Conservation (phyloP, 2,888 invertebrate genomes). For the Chamaedrilus cognettii region DNA sequence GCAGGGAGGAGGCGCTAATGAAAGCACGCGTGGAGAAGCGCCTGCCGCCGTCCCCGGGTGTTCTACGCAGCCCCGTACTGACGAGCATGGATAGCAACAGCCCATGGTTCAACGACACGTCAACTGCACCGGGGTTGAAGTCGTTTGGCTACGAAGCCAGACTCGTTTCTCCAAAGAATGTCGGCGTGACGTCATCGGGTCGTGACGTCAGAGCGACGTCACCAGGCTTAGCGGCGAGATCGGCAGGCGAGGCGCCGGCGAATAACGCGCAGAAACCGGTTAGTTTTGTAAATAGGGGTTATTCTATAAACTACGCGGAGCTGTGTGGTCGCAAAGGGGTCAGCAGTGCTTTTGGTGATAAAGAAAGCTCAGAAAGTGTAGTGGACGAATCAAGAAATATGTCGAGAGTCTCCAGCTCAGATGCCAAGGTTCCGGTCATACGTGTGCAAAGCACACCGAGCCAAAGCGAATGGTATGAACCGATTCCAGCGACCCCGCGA, state of each 20-base stretch:
- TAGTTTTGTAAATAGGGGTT: too few species aligned
- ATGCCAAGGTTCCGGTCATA: too few species aligned
- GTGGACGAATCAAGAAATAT: not conserved
- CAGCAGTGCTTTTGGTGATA: too few species aligned
- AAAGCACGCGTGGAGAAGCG: not conserved
- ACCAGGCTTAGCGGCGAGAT: too few species aligned
- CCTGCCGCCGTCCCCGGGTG: too few species aligned
- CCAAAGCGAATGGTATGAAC: constrained; percentile 9
- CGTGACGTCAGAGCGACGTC: too few species aligned
- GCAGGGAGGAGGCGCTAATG: not conserved
- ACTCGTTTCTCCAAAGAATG: too few species aligned
- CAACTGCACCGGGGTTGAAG: not conserved
- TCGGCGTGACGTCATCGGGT: too few species aligned
- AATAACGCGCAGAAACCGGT: not conserved
- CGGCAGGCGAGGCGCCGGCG: not conserved
- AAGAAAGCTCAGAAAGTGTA: too few species aligned
- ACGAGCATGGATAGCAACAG: not conserved
- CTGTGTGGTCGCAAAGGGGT: not conserved
- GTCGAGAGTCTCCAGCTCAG: not conserved
- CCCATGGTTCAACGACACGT: not conserved
- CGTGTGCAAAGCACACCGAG: not conserved
- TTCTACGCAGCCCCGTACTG: too few species aligned
- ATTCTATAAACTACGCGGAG: too few species aligned
- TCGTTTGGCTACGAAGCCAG: too few species aligned
- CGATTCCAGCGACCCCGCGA: constrained; percentile 4